Base-by-base conservation (phyloP, 2,888 invertebrate genomes). In the Drosophila koepferae region DNA sequence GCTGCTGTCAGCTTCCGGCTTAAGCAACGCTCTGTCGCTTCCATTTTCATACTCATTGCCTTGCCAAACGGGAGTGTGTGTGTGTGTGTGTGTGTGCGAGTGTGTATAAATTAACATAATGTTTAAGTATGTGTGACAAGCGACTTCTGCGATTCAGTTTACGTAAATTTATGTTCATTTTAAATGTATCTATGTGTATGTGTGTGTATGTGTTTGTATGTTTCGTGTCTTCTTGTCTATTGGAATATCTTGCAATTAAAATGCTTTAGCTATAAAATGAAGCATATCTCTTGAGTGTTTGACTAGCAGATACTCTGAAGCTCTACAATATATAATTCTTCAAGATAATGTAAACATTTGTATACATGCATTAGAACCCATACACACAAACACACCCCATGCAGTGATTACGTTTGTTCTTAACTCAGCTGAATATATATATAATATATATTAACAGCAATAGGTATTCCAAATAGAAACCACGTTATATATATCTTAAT, bases 61-160 rank as follows among this genome's bases (percentile, higher is more conserved):
- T 61, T 71, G 66, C 48, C 58, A 38, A 60, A 51, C 71, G 53
- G 43, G 40, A 46, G 36, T 54, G 66, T 67, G n/a, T 66, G 60
- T 74, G 53, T 34, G 34, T 31, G 40, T 64, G 48, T 69, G 66
- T 43, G 66, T 69, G 28, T 68, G 58, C 69, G 51, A 34, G 31
- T 36, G 40, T 64, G 38, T 28, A 87, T 87, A 87, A 90, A 87
- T 87, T 87, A 89, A 86, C 90, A 90, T 87, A 83, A 89, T 90
- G 90, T 79, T 76, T 90, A 86, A 90, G 86, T 90, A 82, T 82
- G 89, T 87, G 90, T 89, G 90, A 87, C 87, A 90, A 77, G 90
- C 80, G 90, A 89, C 87, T 87, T 89, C 86, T 83, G 86, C 78
- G 84, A 89, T 87, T 77, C 84, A 81, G 78, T 87, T 86, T 70